A percentile compares a stretch with the other conserved stretches of the same genome.
phyloP scores from a whole-genome alignment of 35 echinoderm and acorn worm species.

The Heliocidaris erythrogramma region DNA sequence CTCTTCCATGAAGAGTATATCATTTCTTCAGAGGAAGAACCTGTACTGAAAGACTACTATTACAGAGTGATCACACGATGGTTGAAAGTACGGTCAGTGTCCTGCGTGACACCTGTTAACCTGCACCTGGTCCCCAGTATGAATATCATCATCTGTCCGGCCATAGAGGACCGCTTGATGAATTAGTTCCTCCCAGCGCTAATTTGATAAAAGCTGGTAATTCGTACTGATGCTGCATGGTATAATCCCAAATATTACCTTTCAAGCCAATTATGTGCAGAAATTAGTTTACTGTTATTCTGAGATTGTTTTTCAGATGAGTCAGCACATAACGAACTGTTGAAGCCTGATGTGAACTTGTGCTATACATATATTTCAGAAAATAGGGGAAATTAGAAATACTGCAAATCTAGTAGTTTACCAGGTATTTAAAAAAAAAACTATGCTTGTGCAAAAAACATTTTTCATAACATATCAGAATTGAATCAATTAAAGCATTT shows the following conservation, averaged over 20 bases:
- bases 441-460: too few relatives aligned
- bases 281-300: background rate
- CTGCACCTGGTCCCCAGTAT: background rate
- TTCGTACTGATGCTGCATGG: background rate
- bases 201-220: background rate
- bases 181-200: slow-evolving; percentile 1
- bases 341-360: too few relatives aligned
- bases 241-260: background rate
- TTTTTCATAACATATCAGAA: too few relatives aligned
- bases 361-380: too few relatives aligned
- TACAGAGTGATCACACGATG: background rate
- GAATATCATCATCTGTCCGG: background rate
- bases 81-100: background rate
- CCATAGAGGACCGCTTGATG: background rate
- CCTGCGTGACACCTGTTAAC: background rate
- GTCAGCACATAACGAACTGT: background rate
- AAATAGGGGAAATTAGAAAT: too few relatives aligned
- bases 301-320: background rate
- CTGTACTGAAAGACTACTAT: background rate
- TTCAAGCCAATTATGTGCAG: background rate
- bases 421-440: too few relatives aligned
- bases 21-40: too few relatives aligned
- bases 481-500: too few relatives aligned
- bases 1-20: too few relatives aligned
- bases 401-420: too few relatives aligned